Evolutionary conservation across 2,888 invertebrate species (phyloP).

Genomic region (Hesperia comma): DNA sequence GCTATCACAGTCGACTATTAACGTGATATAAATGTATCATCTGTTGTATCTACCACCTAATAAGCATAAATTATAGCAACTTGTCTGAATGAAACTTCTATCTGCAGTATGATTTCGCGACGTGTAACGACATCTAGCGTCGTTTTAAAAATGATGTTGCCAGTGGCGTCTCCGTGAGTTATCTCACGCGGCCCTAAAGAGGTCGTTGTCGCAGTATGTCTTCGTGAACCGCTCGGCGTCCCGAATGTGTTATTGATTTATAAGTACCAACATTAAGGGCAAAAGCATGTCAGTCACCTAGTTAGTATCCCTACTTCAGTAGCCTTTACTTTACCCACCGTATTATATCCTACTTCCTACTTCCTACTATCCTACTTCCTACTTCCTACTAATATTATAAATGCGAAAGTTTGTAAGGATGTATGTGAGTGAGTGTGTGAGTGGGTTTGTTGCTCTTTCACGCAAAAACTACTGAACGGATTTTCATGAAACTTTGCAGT

Average conservation of each 20-base stretch:
- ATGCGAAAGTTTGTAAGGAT: too few relatives aligned
- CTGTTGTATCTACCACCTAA: too few relatives aligned
- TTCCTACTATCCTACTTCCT: too few relatives aligned
- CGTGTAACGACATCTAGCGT: not conserved
- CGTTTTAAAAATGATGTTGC: not conserved
- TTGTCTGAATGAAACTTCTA: not conserved
- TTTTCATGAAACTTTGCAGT: too few relatives aligned
- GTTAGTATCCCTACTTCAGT: not conserved
- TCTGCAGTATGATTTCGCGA: not conserved
- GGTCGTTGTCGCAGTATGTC: slow-evolving; percentile 4
- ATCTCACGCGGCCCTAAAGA: slow-evolving; percentile 1
- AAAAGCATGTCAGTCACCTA: not conserved
- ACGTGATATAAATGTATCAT: too few relatives aligned
- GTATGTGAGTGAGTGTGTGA: too few relatives aligned
- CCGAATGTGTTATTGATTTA: not conserved
- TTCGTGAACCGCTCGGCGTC: not conserved
- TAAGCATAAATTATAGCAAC: too few relatives aligned
- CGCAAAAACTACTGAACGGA: too few relatives aligned
- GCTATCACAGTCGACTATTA: too few relatives aligned
- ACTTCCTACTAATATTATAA: too few relatives aligned
- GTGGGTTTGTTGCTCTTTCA: too few relatives aligned
- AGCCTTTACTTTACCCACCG: not conserved
- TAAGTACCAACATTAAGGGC: not conserved
- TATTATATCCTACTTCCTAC: too few relatives aligned
- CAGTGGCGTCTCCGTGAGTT: not conserved